Evolutionary conservation across 2,888 invertebrate genomes (phyloP).

Genomic region (Bombyx huttoni): DNA sequence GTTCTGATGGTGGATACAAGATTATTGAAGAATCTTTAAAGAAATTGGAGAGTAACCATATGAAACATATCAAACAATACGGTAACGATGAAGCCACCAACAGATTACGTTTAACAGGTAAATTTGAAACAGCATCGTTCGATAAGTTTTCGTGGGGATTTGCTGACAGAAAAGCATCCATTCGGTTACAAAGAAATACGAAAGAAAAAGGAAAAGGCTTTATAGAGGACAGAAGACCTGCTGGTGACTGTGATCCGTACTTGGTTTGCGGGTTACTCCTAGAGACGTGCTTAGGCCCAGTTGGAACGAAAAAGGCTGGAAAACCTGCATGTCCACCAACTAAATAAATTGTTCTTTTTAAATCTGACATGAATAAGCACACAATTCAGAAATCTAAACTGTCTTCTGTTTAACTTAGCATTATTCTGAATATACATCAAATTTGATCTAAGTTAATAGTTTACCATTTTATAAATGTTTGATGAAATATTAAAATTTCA

Average conservation of each 20-base stretch:
- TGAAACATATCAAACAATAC: slow-evolving; percentile 92
- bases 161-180: slow-evolving; percentile 92
- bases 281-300: slow-evolving; percentile 43
- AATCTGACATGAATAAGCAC: background rate
- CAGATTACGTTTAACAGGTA: slow-evolving; percentile 92
- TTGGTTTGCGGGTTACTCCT: slow-evolving; percentile 63
- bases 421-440: too few relatives aligned
- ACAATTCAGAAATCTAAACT: too few relatives aligned
- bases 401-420: too few relatives aligned
- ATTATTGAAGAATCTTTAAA: slow-evolving; percentile 93
- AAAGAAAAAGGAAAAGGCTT: slow-evolving; percentile 92
- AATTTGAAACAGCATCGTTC: slow-evolving; percentile 95
- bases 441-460: too few relatives aligned
- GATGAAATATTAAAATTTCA: too few relatives aligned
- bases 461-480: too few relatives aligned
- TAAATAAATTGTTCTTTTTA: slow-evolving; percentile 1
- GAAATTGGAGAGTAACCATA: slow-evolving; percentile 88
- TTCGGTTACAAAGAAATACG: slow-evolving; percentile 91
- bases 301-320: slow-evolving; percentile 5
- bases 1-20: slow-evolving; percentile 80
- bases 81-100: slow-evolving; percentile 94
- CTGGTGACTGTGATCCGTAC: slow-evolving; percentile 93
- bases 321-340: background rate
- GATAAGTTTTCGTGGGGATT: slow-evolving; percentile 92
- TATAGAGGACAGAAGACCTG: slow-evolving; percentile 93